These are phyloP conservation scores for Heteromormyrus szaboi DNA, from an alignment of 2,797 vertebrate genomes.

Conservation along the genomic window DNA sequence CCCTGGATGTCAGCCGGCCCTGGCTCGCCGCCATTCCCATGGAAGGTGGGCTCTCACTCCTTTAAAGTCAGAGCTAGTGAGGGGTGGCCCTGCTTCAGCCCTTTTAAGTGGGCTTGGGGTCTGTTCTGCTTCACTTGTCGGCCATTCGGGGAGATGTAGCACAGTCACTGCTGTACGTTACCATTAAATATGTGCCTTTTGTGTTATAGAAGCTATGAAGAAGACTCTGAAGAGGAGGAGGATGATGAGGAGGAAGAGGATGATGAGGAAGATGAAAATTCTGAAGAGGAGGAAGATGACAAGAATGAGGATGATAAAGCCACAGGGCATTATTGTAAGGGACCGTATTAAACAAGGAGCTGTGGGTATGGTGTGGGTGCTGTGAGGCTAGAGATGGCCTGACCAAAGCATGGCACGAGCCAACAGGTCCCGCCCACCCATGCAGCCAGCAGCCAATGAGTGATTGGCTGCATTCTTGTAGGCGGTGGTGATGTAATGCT, in stretches of 20 bases:
- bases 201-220: conserved; percentile 75
- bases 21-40: conserved; percentile 77
- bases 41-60: conserved; percentile 64
- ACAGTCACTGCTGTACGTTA: background rate
- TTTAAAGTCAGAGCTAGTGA: background rate
- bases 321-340: conserved; percentile 85
- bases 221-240: conserved; percentile 81
- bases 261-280: conserved; percentile 68
- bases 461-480: background rate
- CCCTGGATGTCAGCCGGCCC: conserved; percentile 86
- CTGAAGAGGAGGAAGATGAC: conserved; percentile 71
- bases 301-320: conserved; percentile 80
- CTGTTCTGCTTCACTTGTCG: background rate
- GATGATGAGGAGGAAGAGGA: conserved; percentile 63
- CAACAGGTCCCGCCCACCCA: background rate
- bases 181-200: background rate
- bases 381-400: background rate
- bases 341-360: background rate
- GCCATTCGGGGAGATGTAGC: background rate
- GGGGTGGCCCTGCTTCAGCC: background rate
- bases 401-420: background rate
- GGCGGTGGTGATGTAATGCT: background rate
- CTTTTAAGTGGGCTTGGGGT: background rate
- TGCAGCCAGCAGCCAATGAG: background rate
- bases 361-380: background rate